Evolutionary conservation across 1,140 invertebrate genomes (phyloP), one percentile per base, ranked within the genome.

Genomic region (Amphibalanus amphitrite): DNA sequence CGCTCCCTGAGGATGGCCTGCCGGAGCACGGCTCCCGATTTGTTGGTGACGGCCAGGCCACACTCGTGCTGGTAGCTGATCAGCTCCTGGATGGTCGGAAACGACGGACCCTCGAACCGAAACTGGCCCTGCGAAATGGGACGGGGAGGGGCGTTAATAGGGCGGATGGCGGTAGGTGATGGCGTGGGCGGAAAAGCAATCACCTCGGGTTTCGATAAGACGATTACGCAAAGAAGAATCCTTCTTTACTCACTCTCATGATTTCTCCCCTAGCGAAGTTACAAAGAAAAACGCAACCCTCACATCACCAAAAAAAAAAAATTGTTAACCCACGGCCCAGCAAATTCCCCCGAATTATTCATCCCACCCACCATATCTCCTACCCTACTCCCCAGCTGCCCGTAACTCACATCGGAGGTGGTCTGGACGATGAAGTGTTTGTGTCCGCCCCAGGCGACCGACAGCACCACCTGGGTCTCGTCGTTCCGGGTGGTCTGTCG

Each of bases 341-440:
- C n/a, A n/a, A n/a, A n/a, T n/a, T n/a, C n/a, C n/a, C n/a, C n/a
- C n/a, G n/a, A n/a, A n/a, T n/a, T n/a, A n/a, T n/a, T n/a, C n/a
- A n/a, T n/a, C n/a, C n/a, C n/a, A n/a, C n/a, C n/a, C n/a, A n/a
- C n/a, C n/a, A n/a, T n/a, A n/a, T n/a, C n/a, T n/a, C n/a, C 33
- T 15, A 38, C 33, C 33, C 33, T n/a, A n/a, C n/a, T 38, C 33
- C 4, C 33, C 33, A 38, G 33, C 23, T 68, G 73, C 70, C 28
- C 15, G 71, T 69, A 65, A 72, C 74, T 79, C 82, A 91, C 89
- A 81, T 95, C 92, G 23, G 87, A 84, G 20, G 93, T 94, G 28
- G 90, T 93, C 84, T 98, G 95, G 70, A 98, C 93, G 75, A 98
- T 97, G 78, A 97, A 97, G 83, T 98, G 95, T 80, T 95, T 95